phyloP scores from a whole-genome alignment of 2,888 invertebrate species.

The Theretra japonica region DNA sequence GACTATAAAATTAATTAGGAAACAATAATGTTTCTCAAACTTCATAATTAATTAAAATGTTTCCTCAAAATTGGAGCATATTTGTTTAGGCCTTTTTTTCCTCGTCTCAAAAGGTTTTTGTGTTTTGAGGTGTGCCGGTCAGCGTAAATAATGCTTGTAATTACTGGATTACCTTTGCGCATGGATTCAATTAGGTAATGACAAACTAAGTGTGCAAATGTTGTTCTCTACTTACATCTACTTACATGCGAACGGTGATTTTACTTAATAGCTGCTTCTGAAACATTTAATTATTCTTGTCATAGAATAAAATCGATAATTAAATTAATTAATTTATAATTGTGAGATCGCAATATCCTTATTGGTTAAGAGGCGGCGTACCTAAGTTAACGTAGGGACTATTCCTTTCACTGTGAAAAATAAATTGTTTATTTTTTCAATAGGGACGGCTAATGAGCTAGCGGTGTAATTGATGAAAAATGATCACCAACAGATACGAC shows the following conservation, averaged over 20 bases:
- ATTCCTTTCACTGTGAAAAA: no score
- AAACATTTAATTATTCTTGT: not conserved
- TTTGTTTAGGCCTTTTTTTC: not conserved
- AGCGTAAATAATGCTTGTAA: constrained; percentile 5
- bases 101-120: not conserved
- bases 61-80: constrained; percentile 4
- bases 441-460: no score
- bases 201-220: not conserved
- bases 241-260: not conserved
- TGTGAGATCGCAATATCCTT: no score
- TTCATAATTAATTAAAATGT: constrained; percentile 25
- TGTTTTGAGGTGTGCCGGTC: not conserved
- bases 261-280: not conserved
- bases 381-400: no score
- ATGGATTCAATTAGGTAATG: constrained; percentile 13
- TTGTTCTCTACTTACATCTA: not conserved
- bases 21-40: constrained; percentile 52
- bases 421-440: no score
- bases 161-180: constrained; percentile 3
- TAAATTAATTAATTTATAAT: not conserved
- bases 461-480: no score
- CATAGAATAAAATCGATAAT: not conserved
- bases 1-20: constrained; percentile 49
- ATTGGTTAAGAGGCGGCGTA: no score
- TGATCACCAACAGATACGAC: no score